phyloP scores from a whole-genome alignment of 2,797 vertebrate species.

The Anableps anableps region DNA sequence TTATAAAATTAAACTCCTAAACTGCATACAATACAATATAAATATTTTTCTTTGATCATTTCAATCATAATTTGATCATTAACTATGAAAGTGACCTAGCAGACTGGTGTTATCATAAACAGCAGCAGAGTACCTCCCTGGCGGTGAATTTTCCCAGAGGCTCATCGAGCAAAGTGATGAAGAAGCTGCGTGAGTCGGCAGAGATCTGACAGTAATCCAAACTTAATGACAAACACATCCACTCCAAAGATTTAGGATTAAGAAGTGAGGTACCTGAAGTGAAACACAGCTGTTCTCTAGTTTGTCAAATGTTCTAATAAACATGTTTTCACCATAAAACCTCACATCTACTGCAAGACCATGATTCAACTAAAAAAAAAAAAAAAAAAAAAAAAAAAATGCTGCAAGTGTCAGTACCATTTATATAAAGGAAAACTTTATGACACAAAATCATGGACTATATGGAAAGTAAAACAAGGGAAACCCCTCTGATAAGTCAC shows the following conservation, averaged over 20 bases:
- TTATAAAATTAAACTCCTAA: conserved; percentile 24
- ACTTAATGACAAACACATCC: not conserved
- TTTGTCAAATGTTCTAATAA: conserved; percentile 35
- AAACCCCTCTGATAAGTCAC: conserved; percentile 58
- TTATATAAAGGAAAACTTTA: conserved; percentile 43
- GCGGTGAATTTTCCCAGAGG: conserved; percentile 1
- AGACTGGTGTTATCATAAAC: conserved; percentile 31
- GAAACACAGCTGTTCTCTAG: conserved; percentile 37
- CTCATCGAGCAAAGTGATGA: conserved; percentile 1
- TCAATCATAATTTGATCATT: conserved; percentile 46
- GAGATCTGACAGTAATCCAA: not conserved
- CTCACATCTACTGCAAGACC: conserved; percentile 37
- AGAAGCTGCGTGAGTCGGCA: conserved; percentile 9
- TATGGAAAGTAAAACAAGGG: conserved; percentile 25
- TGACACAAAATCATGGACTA: conserved; percentile 55
- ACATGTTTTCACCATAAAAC: conserved; percentile 33
- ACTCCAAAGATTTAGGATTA: conserved; percentile 14
- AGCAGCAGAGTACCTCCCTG: conserved; percentile 27
- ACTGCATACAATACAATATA: conserved; percentile 25
- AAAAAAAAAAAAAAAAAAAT: conserved; percentile 23
- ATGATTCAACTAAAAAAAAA: conserved; percentile 21
- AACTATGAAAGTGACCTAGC: conserved; percentile 40
- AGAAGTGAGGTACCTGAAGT: conserved; percentile 43
- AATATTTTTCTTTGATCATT: conserved; percentile 52
- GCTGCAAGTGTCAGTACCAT: conserved; percentile 65